phyloP scores from a whole-genome alignment of 1,140 invertebrate species.

The Brachionus plicatilis region DNA sequence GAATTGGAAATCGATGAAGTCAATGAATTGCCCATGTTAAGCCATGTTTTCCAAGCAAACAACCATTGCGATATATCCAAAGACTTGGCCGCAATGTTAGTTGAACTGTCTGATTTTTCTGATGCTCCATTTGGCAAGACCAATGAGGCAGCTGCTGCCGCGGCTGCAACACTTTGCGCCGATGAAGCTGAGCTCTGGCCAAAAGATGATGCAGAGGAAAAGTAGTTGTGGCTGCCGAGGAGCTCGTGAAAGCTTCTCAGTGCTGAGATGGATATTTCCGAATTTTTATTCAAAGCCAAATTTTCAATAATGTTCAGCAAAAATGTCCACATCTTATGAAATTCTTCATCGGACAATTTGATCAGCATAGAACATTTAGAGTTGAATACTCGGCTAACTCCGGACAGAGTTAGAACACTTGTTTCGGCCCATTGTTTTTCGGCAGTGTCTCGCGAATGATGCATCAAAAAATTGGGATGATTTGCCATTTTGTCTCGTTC shows the following conservation, averaged over 20 bases:
- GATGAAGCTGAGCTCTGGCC: background rate
- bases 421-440: conserved; percentile 99
- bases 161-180: conserved; percentile 23
- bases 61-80: conserved; percentile 62
- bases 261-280: conserved; percentile 87
- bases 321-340: conserved; percentile 82
- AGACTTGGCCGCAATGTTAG: conserved; percentile 45
- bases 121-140: background rate
- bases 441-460: conserved; percentile 95
- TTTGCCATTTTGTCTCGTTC: conserved; percentile 69
- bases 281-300: conserved; percentile 80
- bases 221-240: conserved; percentile 51
- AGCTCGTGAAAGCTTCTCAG: conserved; percentile 93
- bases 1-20: background rate
- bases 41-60: conserved; percentile 75
- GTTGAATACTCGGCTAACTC: conserved; percentile 75
- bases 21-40: conserved; percentile 67
- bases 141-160: background rate
- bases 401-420: conserved; percentile 71
- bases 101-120: conserved; percentile 48
- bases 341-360: conserved; percentile 62
- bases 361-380: conserved; percentile 53
- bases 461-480: conserved; percentile 87
- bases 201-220: background rate
- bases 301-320: conserved; percentile 87